Evolutionary conservation across 2,113 vertebrate species (phyloP), one percentile per base, ranked within the genome.

Genomic region (Amia ocellicauda): DNA sequence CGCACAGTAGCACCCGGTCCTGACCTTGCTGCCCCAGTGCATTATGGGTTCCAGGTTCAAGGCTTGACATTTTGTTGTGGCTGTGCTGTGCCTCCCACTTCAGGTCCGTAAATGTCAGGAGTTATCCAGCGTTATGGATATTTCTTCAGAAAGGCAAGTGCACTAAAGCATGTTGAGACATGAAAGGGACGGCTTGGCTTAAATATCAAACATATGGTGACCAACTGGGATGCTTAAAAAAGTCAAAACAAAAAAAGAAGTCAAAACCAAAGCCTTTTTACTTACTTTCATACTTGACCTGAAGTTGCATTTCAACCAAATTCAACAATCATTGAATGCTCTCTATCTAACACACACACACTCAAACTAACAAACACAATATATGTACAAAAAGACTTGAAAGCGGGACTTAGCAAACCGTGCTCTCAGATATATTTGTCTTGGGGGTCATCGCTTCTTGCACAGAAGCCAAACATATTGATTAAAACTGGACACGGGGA

Each of bases 381-480:
- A n/a, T n/a, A n/a, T n/a, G n/a, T n/a, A n/a, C n/a, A n/a, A n/a
- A n/a, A n/a, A n/a, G n/a, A n/a, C n/a, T n/a, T n/a, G n/a, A n/a
- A n/a, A n/a, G n/a, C n/a, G n/a, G n/a, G n/a, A n/a, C n/a, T n/a
- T n/a, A n/a, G n/a, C n/a, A n/a, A n/a, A n/a, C n/a, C n/a, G n/a
- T n/a, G n/a, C n/a, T n/a, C n/a, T n/a, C n/a, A n/a, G n/a, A n/a
- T n/a, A n/a, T n/a, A n/a, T n/a, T n/a, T n/a, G n/a, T n/a, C n/a
- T n/a, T n/a, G n/a, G n/a, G 19, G n/a, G 3, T 50, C 13, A 52
- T 19, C 9, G 19, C 5, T n/a, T 59, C 79, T 63, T 70, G 42
- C 78, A 76, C 69, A 29, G 58, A 78, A 83, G 80, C 75, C 79
- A 85, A 84, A 83, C 84, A 89, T 86, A 64, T 87, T 84, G 85